These are phyloP conservation scores for Loriculus beryllinus DNA, from an alignment of 2,797 vertebrate genomes.

Conservation along the genomic window DNA sequence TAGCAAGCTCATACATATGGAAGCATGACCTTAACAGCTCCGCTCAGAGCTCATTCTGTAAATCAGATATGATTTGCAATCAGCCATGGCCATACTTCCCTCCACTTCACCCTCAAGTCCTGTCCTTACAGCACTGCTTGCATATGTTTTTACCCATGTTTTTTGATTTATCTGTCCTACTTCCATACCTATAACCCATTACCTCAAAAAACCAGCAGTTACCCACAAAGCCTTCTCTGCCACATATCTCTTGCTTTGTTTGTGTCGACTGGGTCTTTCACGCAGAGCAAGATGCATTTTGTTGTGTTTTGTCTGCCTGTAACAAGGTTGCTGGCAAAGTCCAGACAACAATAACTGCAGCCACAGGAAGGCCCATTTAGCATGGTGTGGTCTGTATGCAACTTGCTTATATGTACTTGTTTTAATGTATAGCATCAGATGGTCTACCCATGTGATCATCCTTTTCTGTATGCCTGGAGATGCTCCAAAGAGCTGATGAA, in stretches of 20 bases:
- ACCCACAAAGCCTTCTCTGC: neutral
- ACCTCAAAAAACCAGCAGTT: neutral
- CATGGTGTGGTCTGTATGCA: neutral
- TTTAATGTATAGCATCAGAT: constrained; percentile 15
- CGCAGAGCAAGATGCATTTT: neutral
- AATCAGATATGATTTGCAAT: constrained; percentile 37
- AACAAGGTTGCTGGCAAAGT: neutral
- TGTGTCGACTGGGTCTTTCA: neutral
- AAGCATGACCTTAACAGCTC: constrained; percentile 52
- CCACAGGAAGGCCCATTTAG: neutral
- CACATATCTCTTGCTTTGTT: neutral
- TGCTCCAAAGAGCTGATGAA: constrained; percentile 47
- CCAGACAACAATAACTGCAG: neutral
- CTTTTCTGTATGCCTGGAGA: constrained; percentile 50
- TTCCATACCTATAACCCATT: neutral
- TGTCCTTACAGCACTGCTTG: neutral
- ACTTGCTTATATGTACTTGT: neutral
- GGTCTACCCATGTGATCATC: constrained; percentile 15
- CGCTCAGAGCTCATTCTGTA: neutral
- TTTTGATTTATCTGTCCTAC: neutral
- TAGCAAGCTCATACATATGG: constrained; percentile 54
- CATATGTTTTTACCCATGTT: neutral
- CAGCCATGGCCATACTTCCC: constrained; percentile 2
- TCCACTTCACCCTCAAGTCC: constrained; percentile 45
- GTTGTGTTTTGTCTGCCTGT: neutral